Base-by-base conservation (phyloP, 2,888 invertebrate species). In the Tetragonula carbonaria region DNA sequence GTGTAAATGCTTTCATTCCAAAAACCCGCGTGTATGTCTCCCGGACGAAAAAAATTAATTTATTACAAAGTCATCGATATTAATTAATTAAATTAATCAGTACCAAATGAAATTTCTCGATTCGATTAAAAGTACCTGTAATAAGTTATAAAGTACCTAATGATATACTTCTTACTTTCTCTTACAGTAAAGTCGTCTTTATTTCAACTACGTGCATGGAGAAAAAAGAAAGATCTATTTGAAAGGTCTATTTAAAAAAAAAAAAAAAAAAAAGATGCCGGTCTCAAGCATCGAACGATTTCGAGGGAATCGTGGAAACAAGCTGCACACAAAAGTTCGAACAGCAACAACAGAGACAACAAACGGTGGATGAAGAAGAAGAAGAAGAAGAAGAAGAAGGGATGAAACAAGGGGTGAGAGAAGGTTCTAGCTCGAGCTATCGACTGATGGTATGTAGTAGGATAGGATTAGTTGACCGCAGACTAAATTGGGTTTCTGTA, bases 401-500 rank as follows among this genome's bases (percentile, higher is more conserved):
- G 78, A 55, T 55, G 81, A 80, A 81, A 75, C 80, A 80, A 75
- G 53, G 51, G 53, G 55, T 76, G 83, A 84, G 86, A 78, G 86
- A 73, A 85, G 88, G 88, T 88, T 87, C 90, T 91, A 90, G 91
- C 90, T 86, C 90, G 89, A 92, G 92, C 93, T 92, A 94, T 93
- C 93, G 93, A 93, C 93, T 93, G 93, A 93, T 91, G 92, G 92
- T 91, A 92, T 92, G 91, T 92, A 91, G 92, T 90, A 90, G 91
- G 91, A 91, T 92, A 90, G 92, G 93, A 94, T 94, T 94, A 94
- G 93, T 93, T 92, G 92, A 93, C 94, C 94, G 90, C 94, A 93
- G 92, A 92, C 93, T 93, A 93, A 94, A 94, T 94, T 94, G 93
- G 92, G 93, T 93, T 94, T 94, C 92, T 90, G 93, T 93, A 92